Conservation (phyloP, 1,140 invertebrate species). For the Dryas iulia region DNA sequence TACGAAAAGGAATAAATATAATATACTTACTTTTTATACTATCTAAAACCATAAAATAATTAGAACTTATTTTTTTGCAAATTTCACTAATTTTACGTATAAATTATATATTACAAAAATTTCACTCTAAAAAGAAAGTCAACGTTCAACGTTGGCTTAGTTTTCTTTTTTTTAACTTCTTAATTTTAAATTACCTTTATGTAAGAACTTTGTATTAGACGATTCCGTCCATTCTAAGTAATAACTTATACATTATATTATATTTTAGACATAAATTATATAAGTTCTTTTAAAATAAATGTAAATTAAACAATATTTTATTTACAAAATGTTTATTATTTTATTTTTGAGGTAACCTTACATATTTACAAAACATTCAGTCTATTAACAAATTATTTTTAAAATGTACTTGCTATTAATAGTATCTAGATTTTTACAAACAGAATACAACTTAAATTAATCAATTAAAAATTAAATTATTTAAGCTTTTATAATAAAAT, state of each 20-base stretch:
- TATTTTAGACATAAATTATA: conserved; percentile 11
- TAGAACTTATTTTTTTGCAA: no score
- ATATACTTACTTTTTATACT: no score
- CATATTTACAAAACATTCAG: not conserved
- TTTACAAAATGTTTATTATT: not conserved
- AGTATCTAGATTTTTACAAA: no score
- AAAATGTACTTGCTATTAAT: no score
- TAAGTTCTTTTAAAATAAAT: not conserved
- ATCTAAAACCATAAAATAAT: no score
- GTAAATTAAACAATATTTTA: conserved; percentile 15
- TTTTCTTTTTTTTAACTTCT: no score
- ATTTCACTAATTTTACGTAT: no score
- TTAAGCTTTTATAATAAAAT: no score
- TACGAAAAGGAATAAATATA: no score
- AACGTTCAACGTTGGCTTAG: no score
- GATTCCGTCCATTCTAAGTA: conserved; percentile 20
- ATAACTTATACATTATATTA: conserved; percentile 10
- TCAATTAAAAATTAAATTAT: not conserved
- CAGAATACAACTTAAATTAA: not conserved
- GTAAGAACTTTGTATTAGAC: not conserved
- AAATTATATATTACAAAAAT: no score
- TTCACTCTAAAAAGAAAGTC: no score
- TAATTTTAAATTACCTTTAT: not conserved
- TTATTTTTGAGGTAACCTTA: not conserved
- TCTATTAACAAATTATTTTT: not conserved